A percentile compares a stretch with the other conserved stretches of the same genome.
These are phyloP conservation scores for Amphipoea oculea DNA, from an alignment of 2,888 invertebrate genomes.

Conservation along the genomic window DNA sequence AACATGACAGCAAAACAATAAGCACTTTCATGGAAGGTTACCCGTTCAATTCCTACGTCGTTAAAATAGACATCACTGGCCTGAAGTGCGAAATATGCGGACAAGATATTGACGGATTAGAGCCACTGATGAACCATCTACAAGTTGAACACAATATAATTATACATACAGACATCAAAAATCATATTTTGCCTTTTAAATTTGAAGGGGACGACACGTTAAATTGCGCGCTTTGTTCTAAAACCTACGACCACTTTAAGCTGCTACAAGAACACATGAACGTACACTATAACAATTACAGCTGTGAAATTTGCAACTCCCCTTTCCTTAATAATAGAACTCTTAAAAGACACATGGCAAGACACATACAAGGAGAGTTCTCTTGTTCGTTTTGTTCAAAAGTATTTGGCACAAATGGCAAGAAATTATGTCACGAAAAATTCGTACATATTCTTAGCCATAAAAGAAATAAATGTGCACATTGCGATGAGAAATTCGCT, in stretches of 20 bases:
- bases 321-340: slow-evolving; percentile 78
- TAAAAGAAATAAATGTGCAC: slow-evolving; percentile 55
- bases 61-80: slow-evolving; percentile 60
- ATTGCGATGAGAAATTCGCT: slow-evolving; percentile 57
- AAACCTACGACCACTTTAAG: slow-evolving; percentile 51
- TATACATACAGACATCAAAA: slow-evolving; percentile 58
- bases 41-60: slow-evolving; percentile 56
- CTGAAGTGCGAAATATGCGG: slow-evolving; percentile 53
- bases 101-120: slow-evolving; percentile 40
- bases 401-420: slow-evolving; percentile 55
- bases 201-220: slow-evolving; percentile 51
- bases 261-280: slow-evolving; percentile 64
- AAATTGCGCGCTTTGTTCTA: slow-evolving; percentile 48
- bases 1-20: slow-evolving; percentile 68
- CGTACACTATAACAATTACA: slow-evolving; percentile 56
- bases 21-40: slow-evolving; percentile 70
- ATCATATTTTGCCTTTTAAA: slow-evolving; percentile 63
- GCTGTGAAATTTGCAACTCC: slow-evolving; percentile 69
- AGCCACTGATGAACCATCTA: slow-evolving; percentile 47
- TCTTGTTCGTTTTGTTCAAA: slow-evolving; percentile 53
- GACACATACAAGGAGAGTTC: slow-evolving; percentile 60
- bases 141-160: slow-evolving; percentile 41
- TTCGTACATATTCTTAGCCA: slow-evolving; percentile 47
- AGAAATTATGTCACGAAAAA: slow-evolving; percentile 56
- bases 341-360: slow-evolving; percentile 37